Evolutionary conservation across 2,888 invertebrate genomes (phyloP).

Genomic region (Zygothrica quintamaculata): DNA sequence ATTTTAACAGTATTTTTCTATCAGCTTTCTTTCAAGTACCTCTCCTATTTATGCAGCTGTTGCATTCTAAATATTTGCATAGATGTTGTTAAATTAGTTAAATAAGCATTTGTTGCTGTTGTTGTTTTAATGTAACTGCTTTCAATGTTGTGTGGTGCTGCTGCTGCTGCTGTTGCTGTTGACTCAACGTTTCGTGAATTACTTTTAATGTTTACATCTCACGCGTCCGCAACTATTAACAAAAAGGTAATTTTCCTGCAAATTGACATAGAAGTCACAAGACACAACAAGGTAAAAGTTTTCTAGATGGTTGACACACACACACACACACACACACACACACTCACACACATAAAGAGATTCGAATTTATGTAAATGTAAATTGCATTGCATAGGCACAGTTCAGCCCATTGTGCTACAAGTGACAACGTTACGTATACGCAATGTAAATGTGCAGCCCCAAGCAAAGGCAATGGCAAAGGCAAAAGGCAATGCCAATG

Average conservation of each 20-base stretch:
- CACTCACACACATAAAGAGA: constrained; percentile 30
- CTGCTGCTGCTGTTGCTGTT: constrained; percentile 21
- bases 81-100: constrained; percentile 77
- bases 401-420: no score
- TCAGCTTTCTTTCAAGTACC: background rate
- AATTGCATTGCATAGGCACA: constrained; percentile 71
- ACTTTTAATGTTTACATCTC: constrained; percentile 68
- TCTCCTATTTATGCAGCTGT: constrained; percentile 73
- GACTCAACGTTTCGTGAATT: constrained; percentile 53
- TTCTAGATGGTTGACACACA: constrained; percentile 23
- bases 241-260: constrained; percentile 77
- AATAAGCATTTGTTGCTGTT: constrained; percentile 79
- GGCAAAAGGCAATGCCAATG: constrained; percentile 4
- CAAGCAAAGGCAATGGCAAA: constrained; percentile 6
- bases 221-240: constrained; percentile 73
- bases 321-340: constrained; percentile 11
- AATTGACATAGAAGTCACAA: constrained; percentile 76
- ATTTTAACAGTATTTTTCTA: background rate
- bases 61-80: constrained; percentile 79
- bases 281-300: constrained; percentile 70
- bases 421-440: constrained; percentile 67
- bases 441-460: constrained; percentile 64
- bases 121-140: constrained; percentile 55
- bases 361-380: constrained; percentile 75
- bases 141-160: constrained; percentile 12